Conservation (phyloP, 2,888 invertebrate genomes). For the Oligia latruncula region DNA sequence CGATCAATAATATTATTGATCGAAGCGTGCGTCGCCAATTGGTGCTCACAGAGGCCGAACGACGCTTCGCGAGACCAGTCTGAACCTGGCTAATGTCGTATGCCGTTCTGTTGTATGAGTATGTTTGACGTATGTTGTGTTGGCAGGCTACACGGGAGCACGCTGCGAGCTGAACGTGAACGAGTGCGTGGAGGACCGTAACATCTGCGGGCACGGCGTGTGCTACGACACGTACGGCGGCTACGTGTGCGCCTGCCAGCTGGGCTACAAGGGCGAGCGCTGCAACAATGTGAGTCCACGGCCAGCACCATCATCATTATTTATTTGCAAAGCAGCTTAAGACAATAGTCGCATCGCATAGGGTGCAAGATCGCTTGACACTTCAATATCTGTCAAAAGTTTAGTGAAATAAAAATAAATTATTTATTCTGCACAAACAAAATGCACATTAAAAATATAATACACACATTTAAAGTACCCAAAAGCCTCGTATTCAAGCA, state of each 20-base stretch:
- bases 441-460: too few relatives aligned
- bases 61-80: too few relatives aligned
- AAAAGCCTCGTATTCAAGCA: not conserved
- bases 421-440: too few relatives aligned
- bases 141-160: slow-evolving; percentile 92
- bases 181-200: slow-evolving; percentile 92
- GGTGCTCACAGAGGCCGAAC: too few relatives aligned
- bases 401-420: not conserved
- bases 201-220: slow-evolving; percentile 92
- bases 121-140: not conserved
- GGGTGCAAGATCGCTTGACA: not conserved
- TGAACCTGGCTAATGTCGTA: not conserved
- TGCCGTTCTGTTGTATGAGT: not conserved
- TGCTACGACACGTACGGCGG: slow-evolving; percentile 96
- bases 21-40: too few relatives aligned
- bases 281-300: slow-evolving; percentile 91
- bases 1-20: too few relatives aligned
- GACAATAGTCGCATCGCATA: not conserved
- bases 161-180: slow-evolving; percentile 95
- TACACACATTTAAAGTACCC: not conserved
- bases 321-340: not conserved
- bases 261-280: slow-evolving; percentile 94
- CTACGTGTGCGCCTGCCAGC: slow-evolving; percentile 93
- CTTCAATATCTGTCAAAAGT: not conserved
- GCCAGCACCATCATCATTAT: not conserved